A percentile compares a stretch with the other conserved stretches of the same genome.
These are phyloP conservation scores for Oreortyx pictus DNA, from an alignment of 2,797 vertebrate species.

Conservation along the genomic window DNA sequence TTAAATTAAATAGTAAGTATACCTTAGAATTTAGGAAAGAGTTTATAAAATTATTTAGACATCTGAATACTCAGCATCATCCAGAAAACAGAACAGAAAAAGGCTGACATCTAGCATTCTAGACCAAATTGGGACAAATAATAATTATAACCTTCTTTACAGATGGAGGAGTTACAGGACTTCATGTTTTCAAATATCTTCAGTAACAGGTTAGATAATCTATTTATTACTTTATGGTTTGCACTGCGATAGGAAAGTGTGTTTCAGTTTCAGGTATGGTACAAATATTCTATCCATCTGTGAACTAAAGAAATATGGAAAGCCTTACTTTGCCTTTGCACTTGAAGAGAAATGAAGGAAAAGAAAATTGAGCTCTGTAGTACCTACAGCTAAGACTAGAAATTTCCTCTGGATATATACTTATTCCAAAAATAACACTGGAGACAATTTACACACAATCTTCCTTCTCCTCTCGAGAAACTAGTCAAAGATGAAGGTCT, in stretches of 20 bases:
- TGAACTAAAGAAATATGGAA: background rate
- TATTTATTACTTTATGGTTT: background rate
- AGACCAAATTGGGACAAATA: background rate
- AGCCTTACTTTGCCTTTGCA: background rate
- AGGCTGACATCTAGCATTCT: background rate
- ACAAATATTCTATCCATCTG: background rate
- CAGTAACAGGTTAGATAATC: background rate
- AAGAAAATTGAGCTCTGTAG: background rate
- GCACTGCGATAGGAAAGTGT: background rate
- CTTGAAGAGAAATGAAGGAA: background rate
- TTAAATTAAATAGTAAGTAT: background rate
- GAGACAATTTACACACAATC: background rate
- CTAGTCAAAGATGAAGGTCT: background rate
- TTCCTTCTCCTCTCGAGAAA: background rate
- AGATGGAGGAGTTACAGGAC: background rate
- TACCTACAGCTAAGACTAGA: background rate
- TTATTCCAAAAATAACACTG: background rate
- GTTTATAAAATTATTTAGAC: background rate
- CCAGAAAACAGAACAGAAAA: background rate
- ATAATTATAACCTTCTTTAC: background rate
- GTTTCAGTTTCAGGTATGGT: background rate
- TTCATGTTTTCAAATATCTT: no score
- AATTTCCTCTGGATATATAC: background rate
- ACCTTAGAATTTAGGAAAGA: rapidly evolving
- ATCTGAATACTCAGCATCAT: background rate